Conservation (phyloP, 2,113 vertebrate species). For the Etheostoma cragini region DNA sequence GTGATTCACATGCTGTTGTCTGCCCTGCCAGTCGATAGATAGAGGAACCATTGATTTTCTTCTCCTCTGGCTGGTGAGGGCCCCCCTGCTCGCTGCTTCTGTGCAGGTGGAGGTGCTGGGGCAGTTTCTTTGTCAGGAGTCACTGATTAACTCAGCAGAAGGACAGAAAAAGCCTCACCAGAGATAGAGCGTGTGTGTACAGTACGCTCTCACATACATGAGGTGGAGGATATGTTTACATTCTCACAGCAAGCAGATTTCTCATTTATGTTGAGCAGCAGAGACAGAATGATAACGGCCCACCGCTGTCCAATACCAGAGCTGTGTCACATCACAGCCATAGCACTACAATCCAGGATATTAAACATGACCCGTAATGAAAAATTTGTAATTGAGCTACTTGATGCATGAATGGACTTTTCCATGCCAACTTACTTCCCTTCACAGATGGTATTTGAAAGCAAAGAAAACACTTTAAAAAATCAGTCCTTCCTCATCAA, state of each 20-base stretch:
- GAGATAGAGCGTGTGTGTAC: constrained; percentile 44
- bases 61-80: constrained; percentile 37
- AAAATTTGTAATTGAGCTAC: not conserved
- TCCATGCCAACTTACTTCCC: not conserved
- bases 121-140: constrained; percentile 57
- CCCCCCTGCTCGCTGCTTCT: constrained; percentile 1
- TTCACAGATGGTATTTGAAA: constrained; percentile 5
- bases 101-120: constrained; percentile 6
- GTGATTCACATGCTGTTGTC: constrained; percentile 80
- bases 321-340: not conserved
- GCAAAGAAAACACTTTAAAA: not conserved
- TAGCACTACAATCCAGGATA: constrained; percentile 14
- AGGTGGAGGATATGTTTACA: constrained; percentile 61
- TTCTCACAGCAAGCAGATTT: constrained; percentile 65
- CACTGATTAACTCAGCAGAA: constrained; percentile 76
- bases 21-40: constrained; percentile 68
- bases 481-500: not conserved
- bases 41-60: constrained; percentile 79
- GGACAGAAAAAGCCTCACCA: constrained; percentile 57
- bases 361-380: constrained; percentile 17
- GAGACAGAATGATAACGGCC: not conserved
- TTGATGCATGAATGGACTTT: not conserved
- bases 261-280: constrained; percentile 25
- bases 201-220: not conserved
- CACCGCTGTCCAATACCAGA: not conserved